A percentile compares a stretch with the other conserved stretches of the same genome.
These are phyloP conservation scores for Zaprionus gabonicus DNA, from an alignment of 1,140 invertebrate species.

Conservation along the genomic window DNA sequence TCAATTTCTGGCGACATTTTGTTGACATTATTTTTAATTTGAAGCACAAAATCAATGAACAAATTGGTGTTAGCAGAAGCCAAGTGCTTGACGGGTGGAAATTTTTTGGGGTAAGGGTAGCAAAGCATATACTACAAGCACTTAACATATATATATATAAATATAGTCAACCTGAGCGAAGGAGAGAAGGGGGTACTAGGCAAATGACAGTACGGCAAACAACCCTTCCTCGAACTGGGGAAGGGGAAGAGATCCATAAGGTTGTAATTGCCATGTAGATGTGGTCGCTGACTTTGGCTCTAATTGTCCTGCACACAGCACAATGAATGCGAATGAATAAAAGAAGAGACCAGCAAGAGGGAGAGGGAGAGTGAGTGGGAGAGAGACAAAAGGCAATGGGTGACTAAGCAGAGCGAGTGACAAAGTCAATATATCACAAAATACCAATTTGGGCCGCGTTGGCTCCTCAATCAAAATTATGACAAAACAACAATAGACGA, in stretches of 20 bases:
- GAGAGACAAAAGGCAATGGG: constrained; percentile 16
- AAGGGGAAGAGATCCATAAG: constrained; percentile 48
- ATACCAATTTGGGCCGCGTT: constrained; percentile 76
- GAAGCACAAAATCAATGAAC: constrained; percentile 75
- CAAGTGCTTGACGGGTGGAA: constrained; percentile 59
- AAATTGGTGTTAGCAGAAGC: constrained; percentile 82
- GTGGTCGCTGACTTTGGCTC: constrained; percentile 35
- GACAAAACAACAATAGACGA: constrained; percentile 60
- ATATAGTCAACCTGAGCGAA: not conserved
- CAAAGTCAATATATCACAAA: constrained; percentile 81
- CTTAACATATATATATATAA: constrained; percentile 12
- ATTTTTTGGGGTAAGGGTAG: constrained; percentile 16
- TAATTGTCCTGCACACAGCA: constrained; percentile 58
- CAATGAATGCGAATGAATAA: constrained; percentile 4
- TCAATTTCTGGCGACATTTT: constrained; percentile 23
- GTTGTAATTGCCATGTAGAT: constrained; percentile 76
- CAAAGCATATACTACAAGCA: not conserved
- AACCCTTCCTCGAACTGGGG: constrained; percentile 57
- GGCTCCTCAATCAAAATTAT: constrained; percentile 81
- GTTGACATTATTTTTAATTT: constrained; percentile 76
- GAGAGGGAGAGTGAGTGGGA: not conserved
- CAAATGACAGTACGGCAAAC: constrained; percentile 65
- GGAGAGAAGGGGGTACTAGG: not conserved
- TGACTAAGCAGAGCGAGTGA: constrained; percentile 74
- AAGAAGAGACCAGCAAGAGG: not conserved